Evolutionary conservation across 2,888 invertebrate genomes (phyloP).

Genomic region (Charanyca ferruginea): DNA sequence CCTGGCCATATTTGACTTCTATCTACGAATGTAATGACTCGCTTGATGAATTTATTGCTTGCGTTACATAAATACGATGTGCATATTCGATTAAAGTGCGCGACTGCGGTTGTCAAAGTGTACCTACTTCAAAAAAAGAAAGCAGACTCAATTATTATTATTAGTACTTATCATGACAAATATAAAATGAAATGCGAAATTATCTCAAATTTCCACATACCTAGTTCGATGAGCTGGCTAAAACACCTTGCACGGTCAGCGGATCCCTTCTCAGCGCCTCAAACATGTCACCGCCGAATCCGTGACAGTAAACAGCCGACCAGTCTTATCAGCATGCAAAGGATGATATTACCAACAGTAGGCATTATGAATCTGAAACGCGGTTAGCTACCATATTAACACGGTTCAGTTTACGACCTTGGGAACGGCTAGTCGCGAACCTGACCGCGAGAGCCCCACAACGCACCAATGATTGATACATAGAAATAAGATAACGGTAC

Average conservation of each 20-base stretch:
- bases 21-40: conserved; percentile 54
- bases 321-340: conserved; percentile 79
- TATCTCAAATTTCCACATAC: conserved; percentile 65
- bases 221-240: conserved; percentile 55
- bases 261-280: conserved; percentile 70
- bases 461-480: conserved; percentile 73
- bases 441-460: conserved; percentile 69
- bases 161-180: conserved; percentile 45
- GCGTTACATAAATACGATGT: conserved; percentile 30
- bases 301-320: conserved; percentile 70
- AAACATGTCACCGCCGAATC: conserved; percentile 73
- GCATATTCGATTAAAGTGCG: conserved; percentile 26
- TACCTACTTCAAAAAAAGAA: conserved; percentile 43
- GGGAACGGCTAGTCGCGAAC: conserved; percentile 75
- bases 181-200: conserved; percentile 63
- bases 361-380: conserved; percentile 77
- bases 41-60: conserved; percentile 48
- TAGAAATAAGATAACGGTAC: conserved; percentile 71
- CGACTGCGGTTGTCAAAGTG: neutral
- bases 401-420: conserved; percentile 79
- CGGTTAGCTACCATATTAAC: conserved; percentile 77
- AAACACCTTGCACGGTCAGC: conserved; percentile 61
- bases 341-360: conserved; percentile 79
- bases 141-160: conserved; percentile 22
- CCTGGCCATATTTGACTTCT: conserved; percentile 47